phyloP scores from a whole-genome alignment of 2,888 invertebrate species.

The Metellina segmentata region DNA sequence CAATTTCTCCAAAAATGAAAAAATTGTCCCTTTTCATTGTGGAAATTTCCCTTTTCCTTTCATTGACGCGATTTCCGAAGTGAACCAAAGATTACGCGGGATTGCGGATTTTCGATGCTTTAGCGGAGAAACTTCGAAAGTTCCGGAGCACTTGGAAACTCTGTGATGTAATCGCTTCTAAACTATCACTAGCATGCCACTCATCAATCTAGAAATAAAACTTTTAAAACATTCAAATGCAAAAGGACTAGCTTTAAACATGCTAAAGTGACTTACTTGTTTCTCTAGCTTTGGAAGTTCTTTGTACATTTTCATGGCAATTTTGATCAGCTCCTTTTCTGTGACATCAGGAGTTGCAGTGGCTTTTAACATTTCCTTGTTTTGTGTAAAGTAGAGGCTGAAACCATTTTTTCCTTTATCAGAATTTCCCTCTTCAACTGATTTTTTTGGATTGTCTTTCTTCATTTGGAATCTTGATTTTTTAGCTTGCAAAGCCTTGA shows the following conservation, averaged over 20 bases:
- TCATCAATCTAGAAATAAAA: neutral
- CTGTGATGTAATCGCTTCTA: too few species aligned
- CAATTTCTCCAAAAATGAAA: too few species aligned
- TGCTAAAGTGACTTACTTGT: conserved; percentile 47
- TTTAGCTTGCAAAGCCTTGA: conserved; percentile 17
- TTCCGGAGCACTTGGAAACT: too few species aligned
- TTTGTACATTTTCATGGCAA: conserved; percentile 65
- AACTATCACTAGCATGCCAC: neutral
- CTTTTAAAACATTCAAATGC: too few species aligned
- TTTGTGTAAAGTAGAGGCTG: conserved; percentile 58
- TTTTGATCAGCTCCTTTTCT: conserved; percentile 64
- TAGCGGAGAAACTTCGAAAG: too few species aligned
- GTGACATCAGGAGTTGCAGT: conserved; percentile 51
- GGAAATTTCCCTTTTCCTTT: too few species aligned
- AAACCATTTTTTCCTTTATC: conserved; percentile 52
- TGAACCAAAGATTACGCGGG: too few species aligned
- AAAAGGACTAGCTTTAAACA: neutral
- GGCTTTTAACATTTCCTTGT: conserved; percentile 24
- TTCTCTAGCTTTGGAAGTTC: conserved; percentile 64
- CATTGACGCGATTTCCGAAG: too few species aligned
- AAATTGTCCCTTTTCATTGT: too few species aligned
- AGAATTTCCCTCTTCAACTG: neutral
- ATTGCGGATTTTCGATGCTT: too few species aligned
- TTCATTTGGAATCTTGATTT: conserved; percentile 48
- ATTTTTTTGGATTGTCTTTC: conserved; percentile 24